phyloP scores from a whole-genome alignment of 2,797 vertebrate genomes.

The Paedocypris micromegethes region DNA sequence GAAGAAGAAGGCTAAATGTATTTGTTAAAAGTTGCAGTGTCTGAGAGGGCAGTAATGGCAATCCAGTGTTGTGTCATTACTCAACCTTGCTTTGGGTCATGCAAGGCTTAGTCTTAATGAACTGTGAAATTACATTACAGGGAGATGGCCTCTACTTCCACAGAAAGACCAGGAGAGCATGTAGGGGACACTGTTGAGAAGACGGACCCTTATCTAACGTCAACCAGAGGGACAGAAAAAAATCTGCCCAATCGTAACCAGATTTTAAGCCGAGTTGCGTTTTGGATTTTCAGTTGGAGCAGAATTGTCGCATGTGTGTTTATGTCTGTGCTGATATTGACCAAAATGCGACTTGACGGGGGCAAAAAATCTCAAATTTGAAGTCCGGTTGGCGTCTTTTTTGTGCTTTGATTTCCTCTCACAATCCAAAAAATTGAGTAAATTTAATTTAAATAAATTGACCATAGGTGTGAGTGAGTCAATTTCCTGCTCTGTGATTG shows the following conservation, averaged over 20 bases:
- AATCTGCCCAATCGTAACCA: neutral
- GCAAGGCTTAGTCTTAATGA: slow-evolving; percentile 61
- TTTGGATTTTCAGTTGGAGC: too few relatives aligned
- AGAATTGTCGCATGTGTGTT: too few relatives aligned
- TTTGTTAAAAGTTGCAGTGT: slow-evolving; percentile 55
- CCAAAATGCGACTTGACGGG: too few relatives aligned
- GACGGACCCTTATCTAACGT: slow-evolving; percentile 53
- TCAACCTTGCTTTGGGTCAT: slow-evolving; percentile 57
- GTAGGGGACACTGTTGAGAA: slow-evolving; percentile 52
- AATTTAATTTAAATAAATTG: too few relatives aligned
- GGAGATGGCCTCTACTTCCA: slow-evolving; percentile 54
- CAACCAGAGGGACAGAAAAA: slow-evolving; percentile 51
- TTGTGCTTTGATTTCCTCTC: too few relatives aligned
- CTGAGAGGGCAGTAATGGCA: slow-evolving; percentile 45
- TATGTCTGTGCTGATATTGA: too few relatives aligned
- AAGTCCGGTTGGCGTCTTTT: too few relatives aligned
- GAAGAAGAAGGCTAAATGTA: slow-evolving; percentile 12
- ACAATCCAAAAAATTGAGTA: too few relatives aligned
- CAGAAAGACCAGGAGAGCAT: slow-evolving; percentile 49
- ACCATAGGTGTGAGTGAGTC: too few relatives aligned
- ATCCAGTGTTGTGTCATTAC: slow-evolving; percentile 52
- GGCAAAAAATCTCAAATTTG: too few relatives aligned
- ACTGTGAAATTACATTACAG: slow-evolving; percentile 69
- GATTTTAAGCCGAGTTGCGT: too few relatives aligned
- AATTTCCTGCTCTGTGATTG: too few relatives aligned